A percentile compares a stretch with the other conserved stretches of the same genome.
Evolutionary conservation across 2,113 vertebrate genomes (phyloP).

Genomic region (Eolophus roseicapilla): DNA sequence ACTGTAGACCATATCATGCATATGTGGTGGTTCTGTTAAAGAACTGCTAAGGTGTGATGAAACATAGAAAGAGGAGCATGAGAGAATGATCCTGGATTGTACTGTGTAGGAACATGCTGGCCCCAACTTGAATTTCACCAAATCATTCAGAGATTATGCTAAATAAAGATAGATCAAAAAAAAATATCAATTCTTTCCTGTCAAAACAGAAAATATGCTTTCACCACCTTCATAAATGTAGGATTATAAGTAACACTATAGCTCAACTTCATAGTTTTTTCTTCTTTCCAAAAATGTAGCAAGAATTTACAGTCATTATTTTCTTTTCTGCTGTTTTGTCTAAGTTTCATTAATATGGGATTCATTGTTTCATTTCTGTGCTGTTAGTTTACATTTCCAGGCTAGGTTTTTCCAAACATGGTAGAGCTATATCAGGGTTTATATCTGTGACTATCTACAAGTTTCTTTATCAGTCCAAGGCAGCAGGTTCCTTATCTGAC

Average conservation of each 20-base stretch:
- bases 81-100: not conserved
- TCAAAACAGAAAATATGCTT: not conserved
- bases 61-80: not conserved
- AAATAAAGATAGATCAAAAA: not conserved
- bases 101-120: not conserved
- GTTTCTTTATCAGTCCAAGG: constrained; percentile 73
- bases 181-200: not conserved
- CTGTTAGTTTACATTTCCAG: constrained; percentile 4
- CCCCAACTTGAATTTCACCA: not conserved
- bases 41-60: not conserved
- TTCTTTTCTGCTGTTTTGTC: not conserved
- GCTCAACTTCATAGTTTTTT: not conserved
- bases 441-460: constrained; percentile 68
- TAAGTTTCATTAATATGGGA: not conserved
- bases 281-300: not conserved
- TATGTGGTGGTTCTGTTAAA: not conserved
- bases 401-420: constrained; percentile 21
- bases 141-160: not conserved
- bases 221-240: not conserved
- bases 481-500: constrained; percentile 78
- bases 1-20: not conserved
- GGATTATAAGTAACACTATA: not conserved
- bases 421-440: constrained; percentile 36
- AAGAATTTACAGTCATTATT: not conserved
- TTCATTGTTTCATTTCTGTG: not conserved